phyloP scores from a whole-genome alignment of 2,113 vertebrate species.

The Calypte anna region DNA sequence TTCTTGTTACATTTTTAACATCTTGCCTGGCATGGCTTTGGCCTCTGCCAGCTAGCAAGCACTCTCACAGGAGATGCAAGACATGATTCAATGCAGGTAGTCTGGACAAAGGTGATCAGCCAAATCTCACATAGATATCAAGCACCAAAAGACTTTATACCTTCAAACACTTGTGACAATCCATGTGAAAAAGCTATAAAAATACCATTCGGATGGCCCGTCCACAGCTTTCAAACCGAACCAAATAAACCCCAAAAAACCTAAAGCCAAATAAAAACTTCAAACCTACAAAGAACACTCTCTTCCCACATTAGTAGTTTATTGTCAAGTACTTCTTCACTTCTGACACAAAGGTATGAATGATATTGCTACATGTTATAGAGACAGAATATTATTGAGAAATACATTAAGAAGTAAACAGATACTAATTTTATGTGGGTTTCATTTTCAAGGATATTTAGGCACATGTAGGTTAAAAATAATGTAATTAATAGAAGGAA shows the following conservation, averaged over 20 bases:
- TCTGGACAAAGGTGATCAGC: background rate
- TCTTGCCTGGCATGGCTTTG: background rate
- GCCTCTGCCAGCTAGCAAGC: background rate
- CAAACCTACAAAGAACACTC: rapidly evolving
- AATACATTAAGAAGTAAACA: background rate
- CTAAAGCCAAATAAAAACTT: too few species aligned
- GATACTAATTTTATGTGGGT: background rate
- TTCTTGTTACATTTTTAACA: background rate
- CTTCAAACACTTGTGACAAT: background rate
- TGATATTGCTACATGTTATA: background rate
- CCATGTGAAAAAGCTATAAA: background rate
- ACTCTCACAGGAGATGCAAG: background rate
- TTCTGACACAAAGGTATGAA: background rate
- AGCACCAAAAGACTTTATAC: background rate
- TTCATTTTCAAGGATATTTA: background rate
- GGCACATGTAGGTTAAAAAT: background rate
- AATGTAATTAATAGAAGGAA: background rate
- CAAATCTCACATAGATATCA: background rate
- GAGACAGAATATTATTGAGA: background rate
- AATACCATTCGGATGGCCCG: background rate
- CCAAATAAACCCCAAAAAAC: too few species aligned
- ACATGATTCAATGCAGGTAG: background rate
- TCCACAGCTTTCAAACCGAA: background rate
- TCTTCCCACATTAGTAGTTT: background rate
- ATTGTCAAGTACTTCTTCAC: background rate